phyloP scores from a whole-genome alignment of 2,888 invertebrate genomes.

The Drosophila suboccidentalis region DNA sequence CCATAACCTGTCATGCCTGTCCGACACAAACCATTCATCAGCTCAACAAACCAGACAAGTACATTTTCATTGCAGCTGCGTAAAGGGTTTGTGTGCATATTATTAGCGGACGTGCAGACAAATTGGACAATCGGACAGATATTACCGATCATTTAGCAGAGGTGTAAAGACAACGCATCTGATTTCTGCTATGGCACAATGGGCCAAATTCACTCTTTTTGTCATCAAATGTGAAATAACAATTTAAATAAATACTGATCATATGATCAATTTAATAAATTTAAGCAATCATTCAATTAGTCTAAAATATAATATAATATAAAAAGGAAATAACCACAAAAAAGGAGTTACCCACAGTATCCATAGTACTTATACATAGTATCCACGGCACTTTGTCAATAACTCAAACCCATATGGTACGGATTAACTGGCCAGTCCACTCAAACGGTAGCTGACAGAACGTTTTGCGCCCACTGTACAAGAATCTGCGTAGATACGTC shows the following conservation, averaged over 20 bases:
- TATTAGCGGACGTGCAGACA: slow-evolving; percentile 37
- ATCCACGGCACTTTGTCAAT: slow-evolving; percentile 42
- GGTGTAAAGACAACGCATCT: slow-evolving; percentile 22
- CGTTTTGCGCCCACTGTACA: slow-evolving; percentile 9
- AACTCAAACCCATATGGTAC: slow-evolving; percentile 8
- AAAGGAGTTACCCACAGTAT: background rate
- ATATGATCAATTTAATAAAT: background rate
- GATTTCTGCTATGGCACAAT: background rate
- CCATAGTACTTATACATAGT: background rate
- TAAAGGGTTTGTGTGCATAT: slow-evolving; percentile 44
- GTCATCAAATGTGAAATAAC: background rate
- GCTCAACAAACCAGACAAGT: slow-evolving; percentile 44
- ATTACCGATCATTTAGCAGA: slow-evolving; percentile 12
- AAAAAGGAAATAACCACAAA: too few relatives aligned
- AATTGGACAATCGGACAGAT: slow-evolving; percentile 16
- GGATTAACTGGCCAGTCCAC: background rate
- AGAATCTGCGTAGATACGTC: slow-evolving; percentile 3
- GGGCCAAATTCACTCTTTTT: background rate
- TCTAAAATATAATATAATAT: too few relatives aligned
- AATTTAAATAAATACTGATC: too few relatives aligned
- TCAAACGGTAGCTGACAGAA: slow-evolving; percentile 44
- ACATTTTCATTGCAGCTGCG: slow-evolving; percentile 29
- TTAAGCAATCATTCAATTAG: too few relatives aligned
- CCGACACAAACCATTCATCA: slow-evolving; percentile 60
- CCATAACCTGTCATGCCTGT: slow-evolving; percentile 28